Evolutionary conservation across 2,888 invertebrate genomes (phyloP).

Genomic region (Pheosia tremula): DNA sequence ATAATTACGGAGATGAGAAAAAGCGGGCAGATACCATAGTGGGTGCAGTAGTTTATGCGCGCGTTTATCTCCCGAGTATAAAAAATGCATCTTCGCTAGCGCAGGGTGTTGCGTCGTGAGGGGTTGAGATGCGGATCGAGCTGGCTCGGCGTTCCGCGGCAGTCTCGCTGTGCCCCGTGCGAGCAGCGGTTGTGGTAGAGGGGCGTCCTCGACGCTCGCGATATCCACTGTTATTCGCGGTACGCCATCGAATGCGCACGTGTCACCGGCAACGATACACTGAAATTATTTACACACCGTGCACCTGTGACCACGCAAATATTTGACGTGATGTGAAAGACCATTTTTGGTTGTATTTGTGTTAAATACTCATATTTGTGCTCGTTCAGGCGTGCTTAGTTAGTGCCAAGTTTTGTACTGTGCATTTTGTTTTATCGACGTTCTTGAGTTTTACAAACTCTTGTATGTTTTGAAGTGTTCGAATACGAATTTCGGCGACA

Average conservation of each 20-base stretch:
- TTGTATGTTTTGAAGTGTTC: constrained; percentile 61
- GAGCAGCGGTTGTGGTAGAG: constrained; percentile 72
- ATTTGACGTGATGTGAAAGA: constrained; percentile 78
- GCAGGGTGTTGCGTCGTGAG: constrained; percentile 52
- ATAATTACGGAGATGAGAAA: constrained; percentile 72
- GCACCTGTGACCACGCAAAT: constrained; percentile 78
- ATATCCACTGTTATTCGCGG: constrained; percentile 72
- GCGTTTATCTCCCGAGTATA: constrained; percentile 51
- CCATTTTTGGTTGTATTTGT: constrained; percentile 65
- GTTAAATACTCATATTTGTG: constrained; percentile 59
- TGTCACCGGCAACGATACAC: constrained; percentile 64
- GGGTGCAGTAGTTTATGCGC: constrained; percentile 44
- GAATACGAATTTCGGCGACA: constrained; percentile 71
- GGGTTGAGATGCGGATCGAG: constrained; percentile 61
- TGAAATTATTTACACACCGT: constrained; percentile 59
- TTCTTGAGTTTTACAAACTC: constrained; percentile 55
- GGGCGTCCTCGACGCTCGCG: constrained; percentile 51
- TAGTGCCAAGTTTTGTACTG: constrained; percentile 62
- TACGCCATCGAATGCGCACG: constrained; percentile 76
- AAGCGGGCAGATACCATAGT: constrained; percentile 63
- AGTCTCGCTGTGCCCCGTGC: constrained; percentile 75
- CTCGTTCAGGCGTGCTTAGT: constrained; percentile 62
- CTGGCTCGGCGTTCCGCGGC: constrained; percentile 48
- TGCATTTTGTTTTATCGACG: constrained; percentile 51
- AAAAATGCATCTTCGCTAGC: constrained; percentile 47